Percentiles rank a stretch among this genome's conserved stretches.
phyloP scores from a whole-genome alignment of 2,113 vertebrate genomes.

The Nanger granti region DNA sequence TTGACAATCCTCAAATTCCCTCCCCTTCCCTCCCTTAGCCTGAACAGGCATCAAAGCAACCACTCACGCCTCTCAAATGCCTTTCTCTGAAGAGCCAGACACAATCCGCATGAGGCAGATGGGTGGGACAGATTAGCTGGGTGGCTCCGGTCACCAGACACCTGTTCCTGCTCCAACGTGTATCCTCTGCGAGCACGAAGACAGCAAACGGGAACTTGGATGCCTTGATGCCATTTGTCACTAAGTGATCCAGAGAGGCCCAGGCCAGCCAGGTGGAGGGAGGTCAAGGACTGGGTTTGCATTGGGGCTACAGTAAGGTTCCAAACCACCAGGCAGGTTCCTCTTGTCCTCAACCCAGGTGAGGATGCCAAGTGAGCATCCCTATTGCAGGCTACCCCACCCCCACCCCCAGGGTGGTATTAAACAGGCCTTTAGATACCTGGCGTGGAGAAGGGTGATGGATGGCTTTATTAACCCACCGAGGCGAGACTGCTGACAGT shows the following conservation, averaged over 20 bases:
- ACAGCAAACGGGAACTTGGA: constrained; percentile 32
- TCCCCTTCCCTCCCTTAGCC: not conserved
- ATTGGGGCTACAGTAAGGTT: not conserved
- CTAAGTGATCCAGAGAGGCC: constrained; percentile 62
- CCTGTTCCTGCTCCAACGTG: constrained; percentile 46
- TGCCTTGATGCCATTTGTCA: constrained; percentile 53
- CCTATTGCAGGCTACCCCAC: constrained; percentile 56
- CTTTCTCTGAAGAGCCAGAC: too few species aligned
- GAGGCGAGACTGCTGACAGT: constrained; percentile 71
- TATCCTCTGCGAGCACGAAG: constrained; percentile 57
- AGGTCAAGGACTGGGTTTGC: not conserved
- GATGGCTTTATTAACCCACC: constrained; percentile 80
- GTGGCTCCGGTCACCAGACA: not conserved
- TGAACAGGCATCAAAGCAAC: not conserved
- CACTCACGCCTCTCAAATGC: too few species aligned
- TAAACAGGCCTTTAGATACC: constrained; percentile 78
- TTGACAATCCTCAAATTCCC: not conserved
- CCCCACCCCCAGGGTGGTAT: constrained; percentile 65
- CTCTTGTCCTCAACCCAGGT: constrained; percentile 58
- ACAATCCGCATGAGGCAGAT: not conserved
- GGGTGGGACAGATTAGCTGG: not conserved
- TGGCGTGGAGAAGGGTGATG: constrained; percentile 77
- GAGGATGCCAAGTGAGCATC: constrained; percentile 48
- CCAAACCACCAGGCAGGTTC: not conserved
- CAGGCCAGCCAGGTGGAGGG: constrained; percentile 56